Evolutionary conservation across 2,888 invertebrate species (phyloP), one percentile per base, ranked within the genome.

Genomic region (Cheiracanthium punctorium): DNA sequence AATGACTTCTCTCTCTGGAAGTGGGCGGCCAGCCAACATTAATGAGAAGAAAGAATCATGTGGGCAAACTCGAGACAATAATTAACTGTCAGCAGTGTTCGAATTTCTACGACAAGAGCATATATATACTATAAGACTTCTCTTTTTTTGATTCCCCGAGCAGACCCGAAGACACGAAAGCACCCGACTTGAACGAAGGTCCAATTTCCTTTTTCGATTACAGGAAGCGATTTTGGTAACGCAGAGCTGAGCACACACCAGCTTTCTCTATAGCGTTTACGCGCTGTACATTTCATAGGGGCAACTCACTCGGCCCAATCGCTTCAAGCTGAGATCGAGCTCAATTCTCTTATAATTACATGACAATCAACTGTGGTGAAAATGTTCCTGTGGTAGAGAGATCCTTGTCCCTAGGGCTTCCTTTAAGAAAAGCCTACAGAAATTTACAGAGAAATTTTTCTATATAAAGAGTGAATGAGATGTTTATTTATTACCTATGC

Each of bases 21-120:
- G 67, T 84, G 79, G 84, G 84, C 84, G 77, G 52, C 5, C 30
- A 29, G 84, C 84, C 84, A 84, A 69, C 52, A 70, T 69, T 58
- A 76, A 64, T 65, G 69, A 73, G 77, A 30, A 41, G 52, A 77
- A 30, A 41, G 52, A 77, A 79, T 69, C 48, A 65, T 79, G 79
- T 32, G 72, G 72, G 67, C 43, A 28, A 41, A 71, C 28, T 43
- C 43, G 43, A 71, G 71, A 71, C 41, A 71, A 71, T 58, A 58
- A 58, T 71, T 71, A 69, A 69, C 33, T 29, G 14, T n/a, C 43
- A 43, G 28, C 71, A n/a, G 41, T 1, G 24, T 24, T 58, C 24
- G 58, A 24, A 20, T 58, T 58, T 10, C 43, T 17, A n/a, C 52
- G n/a, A n/a, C n/a, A 43, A 14, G 12, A 14, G 12, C 43, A 10